Percentiles rank a stretch among this genome's conserved stretches.
phyloP scores from a whole-genome alignment of 2,113 vertebrate genomes.

The Garra rufa region DNA sequence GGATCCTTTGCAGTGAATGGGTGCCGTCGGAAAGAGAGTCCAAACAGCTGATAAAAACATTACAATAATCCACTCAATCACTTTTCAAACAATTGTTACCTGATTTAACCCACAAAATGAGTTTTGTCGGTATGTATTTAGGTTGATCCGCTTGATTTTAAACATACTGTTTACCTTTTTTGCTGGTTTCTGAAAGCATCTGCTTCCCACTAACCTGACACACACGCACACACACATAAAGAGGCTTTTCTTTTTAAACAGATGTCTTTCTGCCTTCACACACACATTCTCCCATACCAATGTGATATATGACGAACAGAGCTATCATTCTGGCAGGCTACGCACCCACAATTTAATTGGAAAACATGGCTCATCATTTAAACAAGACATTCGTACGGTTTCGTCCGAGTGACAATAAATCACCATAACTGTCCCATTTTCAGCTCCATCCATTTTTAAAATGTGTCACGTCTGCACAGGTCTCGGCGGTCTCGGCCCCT shows the following conservation, averaged over 20 bases:
- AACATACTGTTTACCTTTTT: background rate
- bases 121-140: background rate
- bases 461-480: slow-evolving; percentile 1
- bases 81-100: background rate
- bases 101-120: background rate
- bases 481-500: slow-evolving; percentile 25
- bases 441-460: slow-evolving; percentile 37
- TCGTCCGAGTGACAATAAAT: slow-evolving; percentile 33
- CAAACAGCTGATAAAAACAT: too few relatives aligned
- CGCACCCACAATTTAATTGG: slow-evolving; percentile 46
- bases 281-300: background rate
- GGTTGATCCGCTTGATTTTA: too few relatives aligned
- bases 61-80: background rate
- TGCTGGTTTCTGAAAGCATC: background rate
- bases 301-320: slow-evolving; percentile 43
- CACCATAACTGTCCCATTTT: slow-evolving; percentile 44
- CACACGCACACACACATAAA: background rate
- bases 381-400: slow-evolving; percentile 43
- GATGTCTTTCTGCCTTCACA: slow-evolving; percentile 21
- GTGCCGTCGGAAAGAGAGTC: background rate
- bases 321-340: slow-evolving; percentile 42
- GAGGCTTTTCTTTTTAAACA: slow-evolving; percentile 18
- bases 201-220: background rate
- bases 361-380: slow-evolving; percentile 49
- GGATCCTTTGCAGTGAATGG: background rate